Percentiles rank a stretch among this genome's conserved stretches.
Conservation (phyloP, 2,113 vertebrate species). For the Hyaena hyaena region DNA sequence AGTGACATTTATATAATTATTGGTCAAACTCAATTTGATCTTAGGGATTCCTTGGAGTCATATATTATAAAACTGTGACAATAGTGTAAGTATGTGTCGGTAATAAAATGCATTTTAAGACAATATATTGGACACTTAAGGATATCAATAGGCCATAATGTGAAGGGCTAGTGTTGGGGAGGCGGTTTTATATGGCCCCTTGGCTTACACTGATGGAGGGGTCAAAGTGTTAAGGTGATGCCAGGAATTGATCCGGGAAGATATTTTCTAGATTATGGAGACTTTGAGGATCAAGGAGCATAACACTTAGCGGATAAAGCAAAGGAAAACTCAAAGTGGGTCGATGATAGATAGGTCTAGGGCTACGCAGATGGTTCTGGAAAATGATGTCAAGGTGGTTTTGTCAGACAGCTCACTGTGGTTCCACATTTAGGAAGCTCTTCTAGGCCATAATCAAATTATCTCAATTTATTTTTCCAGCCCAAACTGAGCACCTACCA, state of each 20-base stretch:
- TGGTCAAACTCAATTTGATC: conserved; percentile 53
- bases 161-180: not conserved
- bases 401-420: fast-evolving
- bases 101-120: conserved; percentile 9
- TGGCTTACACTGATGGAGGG: not conserved
- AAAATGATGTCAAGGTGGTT: not conserved
- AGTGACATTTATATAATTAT: conserved; percentile 57
- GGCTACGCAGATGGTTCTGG: not conserved
- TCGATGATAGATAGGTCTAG: fast-evolving
- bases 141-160: not conserved
- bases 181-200: not conserved
- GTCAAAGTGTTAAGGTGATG: not conserved
- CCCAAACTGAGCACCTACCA: not conserved
- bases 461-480: not conserved
- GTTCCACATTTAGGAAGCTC: not conserved
- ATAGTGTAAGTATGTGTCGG: not conserved
- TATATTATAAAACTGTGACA: not conserved
- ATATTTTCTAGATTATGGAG: not conserved
- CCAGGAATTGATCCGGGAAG: not conserved
- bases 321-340: not conserved
- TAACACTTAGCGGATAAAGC: not conserved
- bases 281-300: not conserved
- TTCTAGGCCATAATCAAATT: not conserved
- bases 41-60: conserved; percentile 17
- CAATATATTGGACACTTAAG: not conserved